Evolutionary conservation across 2,113 vertebrate species (phyloP), one percentile per base, ranked within the genome.

Genomic region (Chaetops frenatus): DNA sequence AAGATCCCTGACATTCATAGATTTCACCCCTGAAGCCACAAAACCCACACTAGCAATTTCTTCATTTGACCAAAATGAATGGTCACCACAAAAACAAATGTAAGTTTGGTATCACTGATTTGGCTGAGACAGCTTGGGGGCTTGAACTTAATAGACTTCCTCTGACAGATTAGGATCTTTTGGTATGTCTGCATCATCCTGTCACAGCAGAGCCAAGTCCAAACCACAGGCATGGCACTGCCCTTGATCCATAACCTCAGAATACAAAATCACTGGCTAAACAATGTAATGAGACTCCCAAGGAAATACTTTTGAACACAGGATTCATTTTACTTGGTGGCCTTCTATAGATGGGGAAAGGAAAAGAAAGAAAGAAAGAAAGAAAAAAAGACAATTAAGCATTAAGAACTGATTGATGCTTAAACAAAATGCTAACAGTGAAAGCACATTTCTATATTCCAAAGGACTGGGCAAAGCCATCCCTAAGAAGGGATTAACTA

Each of bases 1-100:
- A 97, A 97, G 97, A 98, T 98, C 96, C n/a, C 96, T 98, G 98
- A 98, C 98, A 98, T 97, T 98, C 98, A 98, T 95, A 95, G 97
- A 97, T 98, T 97, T 97, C 97, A 97, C 93, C 98, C 98, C 97
- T 92, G 97, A 82, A 98, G 98, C 98, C 97, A 98, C 94, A 97
- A 93, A 97, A 97, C 57, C 79, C 95, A 97, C 94, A 94, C 21
- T 66, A 97, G 96, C 97, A 97, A 97, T 98, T 98, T 98, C 96
- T 98, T 97, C 97, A 98, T 97, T 97, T 97, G 97, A 97, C 97
- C 97, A 97, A 96, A 98, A 98, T 98, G 97, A 98, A 98, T 98
- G 98, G 98, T 98, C 98, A 98, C 97, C 97, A 96, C 95, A 97
- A 97, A 98, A 98, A 97, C 97, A 98, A 98, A 97, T 97, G 96